Evolutionary conservation across 2,113 vertebrate species (phyloP).

Genomic region (Macaca nemestrina): DNA sequence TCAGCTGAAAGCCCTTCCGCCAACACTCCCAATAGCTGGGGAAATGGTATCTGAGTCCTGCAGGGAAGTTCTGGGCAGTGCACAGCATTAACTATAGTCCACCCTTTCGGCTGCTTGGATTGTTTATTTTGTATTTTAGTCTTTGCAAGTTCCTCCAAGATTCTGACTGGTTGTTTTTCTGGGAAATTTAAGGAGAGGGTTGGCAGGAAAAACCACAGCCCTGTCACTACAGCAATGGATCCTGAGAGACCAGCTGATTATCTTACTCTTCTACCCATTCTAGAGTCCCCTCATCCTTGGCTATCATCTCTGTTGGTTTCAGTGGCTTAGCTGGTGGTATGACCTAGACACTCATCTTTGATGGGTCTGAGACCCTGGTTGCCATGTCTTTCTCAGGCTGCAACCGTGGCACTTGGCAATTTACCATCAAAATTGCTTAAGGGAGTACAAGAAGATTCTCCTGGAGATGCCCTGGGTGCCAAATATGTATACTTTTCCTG

Average conservation of each 20-base stretch:
- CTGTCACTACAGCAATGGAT: neutral
- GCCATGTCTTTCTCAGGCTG: neutral
- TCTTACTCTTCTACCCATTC: neutral
- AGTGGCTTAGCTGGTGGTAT: neutral
- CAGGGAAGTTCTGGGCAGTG: neutral
- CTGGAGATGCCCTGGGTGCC: no score
- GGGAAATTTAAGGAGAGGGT: neutral
- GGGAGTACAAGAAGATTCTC: neutral
- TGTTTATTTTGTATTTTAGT: conserved; percentile 3
- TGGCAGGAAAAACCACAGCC: neutral
- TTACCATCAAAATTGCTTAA: neutral
- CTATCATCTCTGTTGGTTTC: neutral
- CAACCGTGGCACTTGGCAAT: neutral
- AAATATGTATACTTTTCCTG: neutral
- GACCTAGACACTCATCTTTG: neutral
- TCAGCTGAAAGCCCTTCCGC: neutral
- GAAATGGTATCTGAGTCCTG: neutral
- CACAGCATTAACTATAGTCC: neutral
- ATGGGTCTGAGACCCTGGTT: neutral
- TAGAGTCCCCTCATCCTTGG: neutral
- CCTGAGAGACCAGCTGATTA: neutral
- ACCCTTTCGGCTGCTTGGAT: neutral
- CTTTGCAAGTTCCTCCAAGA: neutral
- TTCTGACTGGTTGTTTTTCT: neutral
- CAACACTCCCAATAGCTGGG: neutral